Evolutionary conservation across 2,888 invertebrate species (phyloP).

Genomic region (Trissoscelio sp.): DNA sequence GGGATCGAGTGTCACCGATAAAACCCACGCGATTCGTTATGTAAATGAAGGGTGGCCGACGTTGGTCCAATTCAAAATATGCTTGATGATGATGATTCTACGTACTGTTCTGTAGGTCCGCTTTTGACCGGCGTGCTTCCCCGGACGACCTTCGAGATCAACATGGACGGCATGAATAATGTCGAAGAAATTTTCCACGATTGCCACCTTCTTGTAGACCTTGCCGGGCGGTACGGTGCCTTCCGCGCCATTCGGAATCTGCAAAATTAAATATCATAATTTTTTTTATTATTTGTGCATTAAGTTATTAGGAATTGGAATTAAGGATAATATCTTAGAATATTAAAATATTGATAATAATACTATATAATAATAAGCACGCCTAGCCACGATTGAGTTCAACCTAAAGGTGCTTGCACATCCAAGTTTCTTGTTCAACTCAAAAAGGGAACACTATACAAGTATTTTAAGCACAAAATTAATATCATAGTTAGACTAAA

Average conservation of each 20-base stretch:
- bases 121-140: constrained; percentile 98
- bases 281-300: no score
- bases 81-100: constrained; percentile 68
- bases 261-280: constrained; percentile 85
- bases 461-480: no score
- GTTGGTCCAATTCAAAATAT: no score
- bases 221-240: constrained; percentile 83
- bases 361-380: no score
- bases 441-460: no score
- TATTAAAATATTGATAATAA: no score
- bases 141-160: constrained; percentile 94
- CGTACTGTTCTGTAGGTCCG: constrained; percentile 97
- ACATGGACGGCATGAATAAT: constrained; percentile 98
- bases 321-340: no score
- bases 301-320: no score
- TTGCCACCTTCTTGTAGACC: constrained; percentile 95
- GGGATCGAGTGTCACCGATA: neutral
- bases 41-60: constrained; percentile 27
- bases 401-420: no score
- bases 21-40: constrained; percentile 4
- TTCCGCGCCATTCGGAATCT: constrained; percentile 88
- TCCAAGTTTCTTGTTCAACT: no score
- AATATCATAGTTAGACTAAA: no score
- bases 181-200: constrained; percentile 99
- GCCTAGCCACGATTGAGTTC: no score